These are phyloP conservation scores for Nyctalus aviator DNA, from an alignment of 2,797 vertebrate species.

Conservation along the genomic window DNA sequence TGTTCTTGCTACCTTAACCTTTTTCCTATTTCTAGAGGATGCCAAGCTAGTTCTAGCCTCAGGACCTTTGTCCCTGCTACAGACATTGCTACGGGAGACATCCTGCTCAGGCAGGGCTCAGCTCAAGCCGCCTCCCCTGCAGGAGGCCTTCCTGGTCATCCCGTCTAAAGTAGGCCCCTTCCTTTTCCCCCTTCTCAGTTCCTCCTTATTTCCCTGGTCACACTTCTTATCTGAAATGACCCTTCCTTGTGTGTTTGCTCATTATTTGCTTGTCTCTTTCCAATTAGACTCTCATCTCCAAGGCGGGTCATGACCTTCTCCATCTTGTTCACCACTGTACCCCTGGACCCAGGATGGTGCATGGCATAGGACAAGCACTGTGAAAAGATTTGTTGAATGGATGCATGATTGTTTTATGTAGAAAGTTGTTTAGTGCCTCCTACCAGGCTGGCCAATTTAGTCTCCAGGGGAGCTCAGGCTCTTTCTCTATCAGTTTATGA, in stretches of 20 bases:
- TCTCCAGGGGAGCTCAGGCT: not conserved
- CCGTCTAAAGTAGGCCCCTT: not conserved
- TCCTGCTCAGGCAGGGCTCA: not conserved
- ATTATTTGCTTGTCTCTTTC: not conserved
- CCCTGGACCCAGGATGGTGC: not conserved
- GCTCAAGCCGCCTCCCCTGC: not conserved
- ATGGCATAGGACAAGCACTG: not conserved
- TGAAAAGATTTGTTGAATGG: conserved; percentile 2
- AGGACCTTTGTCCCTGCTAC: not conserved
- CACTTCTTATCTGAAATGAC: not conserved
- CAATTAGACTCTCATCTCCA: not conserved
- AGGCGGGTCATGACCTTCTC: not conserved
- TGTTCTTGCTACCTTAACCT: not conserved
- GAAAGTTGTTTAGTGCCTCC: not conserved
- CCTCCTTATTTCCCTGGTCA: not conserved
- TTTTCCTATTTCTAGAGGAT: not conserved
- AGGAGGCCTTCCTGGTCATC: not conserved
- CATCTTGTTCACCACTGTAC: not conserved
- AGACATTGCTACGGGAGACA: not conserved
- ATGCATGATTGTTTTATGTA: not conserved
- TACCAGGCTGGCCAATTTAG: not conserved
- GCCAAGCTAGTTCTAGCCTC: not conserved
- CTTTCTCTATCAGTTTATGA: not conserved
- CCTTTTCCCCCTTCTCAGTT: not conserved
- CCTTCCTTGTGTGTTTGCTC: not conserved